A percentile compares a stretch with the other conserved stretches of the same genome.
Conservation (phyloP, 2,888 invertebrate genomes). For the Acrocyrtus sp. region DNA sequence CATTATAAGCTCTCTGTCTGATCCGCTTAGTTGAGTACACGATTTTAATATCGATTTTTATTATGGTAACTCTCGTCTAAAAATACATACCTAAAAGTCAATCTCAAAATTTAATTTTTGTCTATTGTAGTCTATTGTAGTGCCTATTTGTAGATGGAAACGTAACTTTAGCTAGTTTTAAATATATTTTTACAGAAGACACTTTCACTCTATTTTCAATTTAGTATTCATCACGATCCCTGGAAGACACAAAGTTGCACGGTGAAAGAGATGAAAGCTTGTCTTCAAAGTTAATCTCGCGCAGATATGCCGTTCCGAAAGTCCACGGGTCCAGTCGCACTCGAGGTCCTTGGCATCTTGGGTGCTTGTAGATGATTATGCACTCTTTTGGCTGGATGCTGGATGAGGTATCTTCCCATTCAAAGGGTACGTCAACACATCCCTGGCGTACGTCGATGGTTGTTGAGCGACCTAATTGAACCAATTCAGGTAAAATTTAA, state of each 20-base stretch:
- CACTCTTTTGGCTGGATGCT: conserved; percentile 42
- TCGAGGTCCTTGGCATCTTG: conserved; percentile 49
- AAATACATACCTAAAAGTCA: no score
- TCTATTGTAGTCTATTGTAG: no score
- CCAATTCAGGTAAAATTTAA: neutral
- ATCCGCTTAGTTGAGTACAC: no score
- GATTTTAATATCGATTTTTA: no score
- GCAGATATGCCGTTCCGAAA: conserved; percentile 47
- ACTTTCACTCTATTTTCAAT: neutral
- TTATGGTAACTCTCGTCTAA: no score
- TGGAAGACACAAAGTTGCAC: conserved; percentile 23
- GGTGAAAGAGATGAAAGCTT: conserved; percentile 53
- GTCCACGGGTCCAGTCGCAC: conserved; percentile 51
- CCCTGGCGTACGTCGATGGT: conserved; percentile 34
- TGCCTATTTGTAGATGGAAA: no score
- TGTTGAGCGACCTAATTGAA: conserved; percentile 36
- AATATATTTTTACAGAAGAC: no score
- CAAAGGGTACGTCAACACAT: conserved; percentile 45
- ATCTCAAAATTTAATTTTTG: no score
- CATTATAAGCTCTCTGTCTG: no score
- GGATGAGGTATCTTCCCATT: conserved; percentile 46
- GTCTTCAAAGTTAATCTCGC: conserved; percentile 55
- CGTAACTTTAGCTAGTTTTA: no score
- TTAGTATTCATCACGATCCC: conserved; percentile 18
- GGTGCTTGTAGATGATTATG: conserved; percentile 53